Conservation (phyloP, 2,888 invertebrate species). For the Anarsia innoxiella region DNA sequence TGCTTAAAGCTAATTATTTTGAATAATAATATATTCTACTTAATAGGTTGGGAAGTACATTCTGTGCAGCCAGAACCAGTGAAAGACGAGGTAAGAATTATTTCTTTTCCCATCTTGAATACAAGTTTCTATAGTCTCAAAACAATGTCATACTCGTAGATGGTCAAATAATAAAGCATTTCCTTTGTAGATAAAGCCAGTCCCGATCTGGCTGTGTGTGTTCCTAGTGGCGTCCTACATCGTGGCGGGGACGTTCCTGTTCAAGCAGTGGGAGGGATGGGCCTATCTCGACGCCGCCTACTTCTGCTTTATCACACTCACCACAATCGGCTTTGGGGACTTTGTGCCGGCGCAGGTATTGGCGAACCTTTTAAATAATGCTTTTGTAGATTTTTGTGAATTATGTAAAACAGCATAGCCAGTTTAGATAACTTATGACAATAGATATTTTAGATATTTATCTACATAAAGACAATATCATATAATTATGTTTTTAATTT, state of each 20-base stretch:
- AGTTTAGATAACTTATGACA: no score
- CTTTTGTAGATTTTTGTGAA: not conserved
- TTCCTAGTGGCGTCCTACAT: constrained; percentile 93
- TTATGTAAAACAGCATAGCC: no score
- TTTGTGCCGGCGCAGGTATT: constrained; percentile 88
- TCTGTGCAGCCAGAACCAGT: constrained; percentile 16
- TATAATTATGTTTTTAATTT: not conserved
- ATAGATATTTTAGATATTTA: no score
- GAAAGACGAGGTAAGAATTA: constrained; percentile 12
- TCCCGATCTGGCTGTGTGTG: constrained; percentile 93
- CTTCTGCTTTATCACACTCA: constrained; percentile 95
- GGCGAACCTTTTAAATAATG: not conserved
- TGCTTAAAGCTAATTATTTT: no score
- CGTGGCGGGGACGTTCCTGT: constrained; percentile 90
- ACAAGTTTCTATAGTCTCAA: no score
- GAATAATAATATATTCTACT: no score
- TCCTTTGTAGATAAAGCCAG: constrained; percentile 73
- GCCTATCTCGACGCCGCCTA: constrained; percentile 90
- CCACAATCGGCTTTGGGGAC: constrained; percentile 95
- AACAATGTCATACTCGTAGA: no score
- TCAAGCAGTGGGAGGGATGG: constrained; percentile 91
- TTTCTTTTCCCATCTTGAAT: no score
- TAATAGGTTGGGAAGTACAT: constrained; percentile 30
- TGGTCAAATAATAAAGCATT: no score
- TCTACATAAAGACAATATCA: not conserved